These are phyloP conservation scores for Oncopeltus fasciatus DNA, from an alignment of 1,140 invertebrate species.

Conservation along the genomic window DNA sequence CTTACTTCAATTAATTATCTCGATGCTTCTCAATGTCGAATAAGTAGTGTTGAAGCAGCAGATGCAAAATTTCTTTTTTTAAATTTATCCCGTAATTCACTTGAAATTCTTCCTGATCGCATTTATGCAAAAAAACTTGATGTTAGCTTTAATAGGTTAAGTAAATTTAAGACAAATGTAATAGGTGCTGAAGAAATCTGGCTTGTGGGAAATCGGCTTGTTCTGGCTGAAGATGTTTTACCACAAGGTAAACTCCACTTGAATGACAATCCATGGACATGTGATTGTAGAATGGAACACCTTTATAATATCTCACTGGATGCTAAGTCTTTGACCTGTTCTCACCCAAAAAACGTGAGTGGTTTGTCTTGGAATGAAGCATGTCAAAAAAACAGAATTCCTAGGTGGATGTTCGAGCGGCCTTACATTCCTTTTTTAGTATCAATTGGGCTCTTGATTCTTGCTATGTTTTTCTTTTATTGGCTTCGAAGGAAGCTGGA, in stretches of 20 bases:
- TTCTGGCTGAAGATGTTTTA: background rate
- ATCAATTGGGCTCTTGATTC: background rate
- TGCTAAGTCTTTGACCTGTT: background rate
- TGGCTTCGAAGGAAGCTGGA: background rate
- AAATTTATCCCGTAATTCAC: background rate
- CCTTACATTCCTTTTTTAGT: background rate
- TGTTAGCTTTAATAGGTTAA: background rate
- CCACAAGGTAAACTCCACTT: background rate
- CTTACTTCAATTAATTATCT: background rate
- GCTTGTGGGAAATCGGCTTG: background rate
- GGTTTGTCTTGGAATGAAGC: background rate
- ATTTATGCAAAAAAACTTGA: background rate
- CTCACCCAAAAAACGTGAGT: background rate
- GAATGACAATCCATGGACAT: background rate
- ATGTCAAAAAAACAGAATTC: background rate
- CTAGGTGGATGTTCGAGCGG: background rate
- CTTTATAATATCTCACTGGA: background rate
- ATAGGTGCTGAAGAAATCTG: background rate
- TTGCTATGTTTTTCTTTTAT: background rate
- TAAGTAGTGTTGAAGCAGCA: background rate
- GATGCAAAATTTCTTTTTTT: background rate
- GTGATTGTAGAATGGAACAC: background rate
- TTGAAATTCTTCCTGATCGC: background rate
- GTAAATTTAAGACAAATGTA: background rate
- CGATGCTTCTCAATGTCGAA: background rate